Evolutionary conservation across 2,113 vertebrate genomes (phyloP), one percentile per base, ranked within the genome.

Genomic region (Crotalus viridis): DNA sequence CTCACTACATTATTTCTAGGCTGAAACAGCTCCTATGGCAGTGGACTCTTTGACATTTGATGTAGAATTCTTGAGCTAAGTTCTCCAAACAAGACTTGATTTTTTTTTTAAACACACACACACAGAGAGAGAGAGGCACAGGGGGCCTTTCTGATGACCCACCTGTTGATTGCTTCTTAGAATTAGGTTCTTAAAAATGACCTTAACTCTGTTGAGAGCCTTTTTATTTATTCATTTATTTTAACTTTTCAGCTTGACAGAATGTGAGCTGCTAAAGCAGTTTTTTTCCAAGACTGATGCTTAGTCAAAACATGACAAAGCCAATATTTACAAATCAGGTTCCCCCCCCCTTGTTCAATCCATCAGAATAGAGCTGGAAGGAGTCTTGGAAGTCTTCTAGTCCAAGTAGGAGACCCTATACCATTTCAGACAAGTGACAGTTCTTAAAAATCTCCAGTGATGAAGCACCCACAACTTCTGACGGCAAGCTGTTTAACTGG

Each of bases 21-120:
- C 93, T 46, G 61, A 87, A 24, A 5, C 1, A 91, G 9, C 19
- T 93, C 81, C 94, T 94, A 46, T 90, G 74, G 91, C 5, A 64
- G 13, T 88, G 2, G 19, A 92, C 94, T 94, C 69, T 61, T 90
- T 86, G 74, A 93, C 39, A 61, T 22, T 0, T 85, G 87, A 19
- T 89, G 2, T 39, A 56, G 22, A 15, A 3, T 90, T 89, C 61
- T 94, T 94, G 28, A 85, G 51, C 51, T 28, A 52, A 94, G 0
- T 55, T 89, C 7, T 3, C 4, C 59, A 88, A 88, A 1, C 10
- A 33, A 33, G 86, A 48, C 61, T 54, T 55, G 17, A 57, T 39
- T 52, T 19, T 51, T 51, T 19, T 51, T 51, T 8, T 39, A 39
- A 39, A 39, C 56, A 92, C 28, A 89, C 26, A n/a, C 61, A 46